phyloP scores from a whole-genome alignment of 2,797 vertebrate species.

The Falco rusticolus region DNA sequence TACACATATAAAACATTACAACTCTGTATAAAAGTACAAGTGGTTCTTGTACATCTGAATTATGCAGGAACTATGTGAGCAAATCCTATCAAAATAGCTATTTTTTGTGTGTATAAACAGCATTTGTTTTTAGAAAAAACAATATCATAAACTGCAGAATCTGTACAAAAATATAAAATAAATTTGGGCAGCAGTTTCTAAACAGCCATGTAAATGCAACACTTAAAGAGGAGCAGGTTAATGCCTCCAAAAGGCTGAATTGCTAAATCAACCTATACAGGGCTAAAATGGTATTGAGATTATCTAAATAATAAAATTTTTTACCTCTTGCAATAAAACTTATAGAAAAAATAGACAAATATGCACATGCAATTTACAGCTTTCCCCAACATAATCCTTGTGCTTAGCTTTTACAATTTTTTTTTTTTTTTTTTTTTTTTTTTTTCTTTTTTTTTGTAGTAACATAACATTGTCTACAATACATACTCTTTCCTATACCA shows the following conservation, averaged over 20 bases:
- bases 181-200: slow-evolving; percentile 85
- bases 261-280: slow-evolving; percentile 83
- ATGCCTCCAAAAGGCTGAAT: slow-evolving; percentile 84
- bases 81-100: slow-evolving; percentile 87
- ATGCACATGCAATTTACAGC: slow-evolving; percentile 87
- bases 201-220: slow-evolving; percentile 86
- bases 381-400: slow-evolving; percentile 85
- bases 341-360: slow-evolving; percentile 88
- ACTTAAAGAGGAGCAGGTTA: slow-evolving; percentile 82
- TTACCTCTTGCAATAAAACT: slow-evolving; percentile 85
- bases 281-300: slow-evolving; percentile 82
- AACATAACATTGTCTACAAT: slow-evolving; percentile 73
- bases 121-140: slow-evolving; percentile 85
- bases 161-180: slow-evolving; percentile 91
- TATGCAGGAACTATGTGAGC: slow-evolving; percentile 82
- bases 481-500: slow-evolving; percentile 72
- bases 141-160: slow-evolving; percentile 87
- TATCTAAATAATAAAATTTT: slow-evolving; percentile 83
- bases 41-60: slow-evolving; percentile 80
- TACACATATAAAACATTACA: slow-evolving; percentile 82
- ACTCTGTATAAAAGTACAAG: slow-evolving; percentile 85
- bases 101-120: slow-evolving; percentile 82
- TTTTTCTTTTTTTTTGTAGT: slow-evolving; percentile 69
- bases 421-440: not conserved
- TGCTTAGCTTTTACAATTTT: slow-evolving; percentile 82